phyloP scores from a whole-genome alignment of 2,888 invertebrate genomes.

The Adelognathus sp. region DNA sequence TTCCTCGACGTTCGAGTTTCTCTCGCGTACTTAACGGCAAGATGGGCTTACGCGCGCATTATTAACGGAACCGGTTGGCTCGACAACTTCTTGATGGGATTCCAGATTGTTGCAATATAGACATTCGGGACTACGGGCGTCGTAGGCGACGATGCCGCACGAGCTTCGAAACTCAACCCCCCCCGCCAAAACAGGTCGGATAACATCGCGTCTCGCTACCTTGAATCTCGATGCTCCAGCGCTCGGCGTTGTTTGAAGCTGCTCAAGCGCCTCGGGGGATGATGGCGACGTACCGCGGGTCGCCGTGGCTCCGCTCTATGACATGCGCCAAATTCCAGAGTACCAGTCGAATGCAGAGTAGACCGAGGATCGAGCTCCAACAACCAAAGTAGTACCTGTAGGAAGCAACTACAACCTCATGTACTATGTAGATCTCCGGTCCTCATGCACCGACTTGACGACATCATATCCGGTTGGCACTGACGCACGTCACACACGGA shows the following conservation, averaged over 20 bases:
- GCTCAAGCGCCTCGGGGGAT: constrained; percentile 48
- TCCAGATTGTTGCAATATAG: constrained; percentile 59
- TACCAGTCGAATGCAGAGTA: constrained; percentile 14
- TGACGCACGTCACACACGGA: constrained; percentile 65
- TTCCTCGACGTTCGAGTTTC: neutral
- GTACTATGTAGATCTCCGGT: constrained; percentile 18
- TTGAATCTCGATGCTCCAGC: constrained; percentile 37
- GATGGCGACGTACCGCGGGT: constrained; percentile 28
- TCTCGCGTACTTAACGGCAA: constrained; percentile 11
- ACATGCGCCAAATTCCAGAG: constrained; percentile 8
- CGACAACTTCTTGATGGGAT: constrained; percentile 71
- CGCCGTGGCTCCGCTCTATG: constrained; percentile 43
- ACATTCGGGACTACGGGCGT: constrained; percentile 33
- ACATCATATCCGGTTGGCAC: constrained; percentile 74
- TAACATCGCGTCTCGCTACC: constrained; percentile 36
- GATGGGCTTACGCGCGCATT: constrained; percentile 58
- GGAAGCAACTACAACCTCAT: constrained; percentile 21
- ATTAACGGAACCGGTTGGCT: constrained; percentile 69
- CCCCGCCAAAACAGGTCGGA: constrained; percentile 24
- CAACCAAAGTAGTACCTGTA: constrained; percentile 14
- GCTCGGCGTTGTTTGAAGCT: constrained; percentile 23
- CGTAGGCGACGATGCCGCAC: constrained; percentile 38
- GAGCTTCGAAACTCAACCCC: neutral
- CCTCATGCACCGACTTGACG: constrained; percentile 62
- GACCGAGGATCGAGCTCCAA: constrained; percentile 20